Base-by-base conservation (phyloP, 1,140 invertebrate species). In the Micrasema minimum region DNA sequence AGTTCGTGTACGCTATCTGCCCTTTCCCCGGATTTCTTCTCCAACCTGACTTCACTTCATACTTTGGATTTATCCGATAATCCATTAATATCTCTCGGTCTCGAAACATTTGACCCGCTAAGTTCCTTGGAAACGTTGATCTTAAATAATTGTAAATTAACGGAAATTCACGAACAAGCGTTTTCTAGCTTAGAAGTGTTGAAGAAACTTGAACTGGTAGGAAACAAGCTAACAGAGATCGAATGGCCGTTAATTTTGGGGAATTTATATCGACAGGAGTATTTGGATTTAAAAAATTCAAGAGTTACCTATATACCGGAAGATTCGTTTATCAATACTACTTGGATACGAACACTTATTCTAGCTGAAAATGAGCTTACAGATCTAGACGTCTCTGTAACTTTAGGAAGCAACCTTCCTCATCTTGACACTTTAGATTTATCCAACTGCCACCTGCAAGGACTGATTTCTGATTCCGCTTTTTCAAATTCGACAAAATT, bases 61-160 rank as follows among this genome's bases (percentile, higher is more conserved):
- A 90, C 87, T 18, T 81, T 91, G 1, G 89, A 91, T 77, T 78
- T 92, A 6, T 91, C 90, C n/a, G 80, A 87, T 50, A 92, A 92
- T 80, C 89, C 90, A 4, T 79, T 92, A 0, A 79, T 80, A 45
- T 80, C 77, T 7, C 82, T 91, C 51, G 84, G 87, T 20, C 80
- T 84, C 1, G 86, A 84, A 26, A 84, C 88, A 2, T 89, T 91
- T 72, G 86, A 89, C 77, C 86, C 87, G 22, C 78, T 91, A 38
- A 87, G 83, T 6, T 89, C 87, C 76, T 78, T 91, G 11, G 89
- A 90, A 75, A 87, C 87, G 20, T 79, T 92, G 20, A 88, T 88
- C 70, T 77, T 91, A 43, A 90, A 90, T 71, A 81, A 85, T 59
- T 92, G 90, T 77, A 87, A 88, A 75, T 79, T 91, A 43, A 89